These are phyloP conservation scores for Garrulus glandarius DNA, from an alignment of 2,797 vertebrate species.

Conservation along the genomic window DNA sequence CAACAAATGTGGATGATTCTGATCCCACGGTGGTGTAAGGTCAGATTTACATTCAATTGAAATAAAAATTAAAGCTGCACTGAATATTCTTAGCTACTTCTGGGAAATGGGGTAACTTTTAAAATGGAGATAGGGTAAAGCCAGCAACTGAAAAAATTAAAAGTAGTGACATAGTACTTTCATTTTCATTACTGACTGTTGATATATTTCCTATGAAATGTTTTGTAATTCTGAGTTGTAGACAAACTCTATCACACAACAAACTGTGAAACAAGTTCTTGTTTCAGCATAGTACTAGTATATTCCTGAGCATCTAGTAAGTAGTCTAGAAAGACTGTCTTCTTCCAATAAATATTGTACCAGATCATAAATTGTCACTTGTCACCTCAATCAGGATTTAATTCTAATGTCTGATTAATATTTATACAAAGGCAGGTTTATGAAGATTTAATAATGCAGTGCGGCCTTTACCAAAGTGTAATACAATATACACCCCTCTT, in stretches of 20 bases:
- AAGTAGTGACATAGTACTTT: not conserved
- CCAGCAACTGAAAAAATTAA: not conserved
- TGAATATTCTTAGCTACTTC: not conserved
- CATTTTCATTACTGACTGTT: not conserved
- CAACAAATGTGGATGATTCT: not conserved
- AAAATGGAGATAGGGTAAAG: not conserved
- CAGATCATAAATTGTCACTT: not conserved
- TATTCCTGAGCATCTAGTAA: not conserved
- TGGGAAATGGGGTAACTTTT: not conserved
- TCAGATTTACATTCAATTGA: not conserved
- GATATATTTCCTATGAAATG: not conserved
- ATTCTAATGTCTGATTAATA: not conserved
- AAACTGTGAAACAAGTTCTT: not conserved
- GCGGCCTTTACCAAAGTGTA: not conserved
- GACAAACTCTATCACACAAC: not conserved
- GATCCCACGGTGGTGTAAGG: not conserved
- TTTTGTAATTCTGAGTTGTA: not conserved
- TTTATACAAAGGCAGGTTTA: not conserved
- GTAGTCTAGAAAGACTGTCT: not conserved
- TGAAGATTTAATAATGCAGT: not conserved
- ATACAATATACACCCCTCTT: not conserved
- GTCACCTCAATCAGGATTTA: not conserved
- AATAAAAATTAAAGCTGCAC: not conserved
- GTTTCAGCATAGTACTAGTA: not conserved
- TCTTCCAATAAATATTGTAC: not conserved